A percentile compares a stretch with the other conserved stretches of the same genome.
phyloP scores from a whole-genome alignment of 2,888 invertebrate genomes.

The Protophormia terraenovae region DNA sequence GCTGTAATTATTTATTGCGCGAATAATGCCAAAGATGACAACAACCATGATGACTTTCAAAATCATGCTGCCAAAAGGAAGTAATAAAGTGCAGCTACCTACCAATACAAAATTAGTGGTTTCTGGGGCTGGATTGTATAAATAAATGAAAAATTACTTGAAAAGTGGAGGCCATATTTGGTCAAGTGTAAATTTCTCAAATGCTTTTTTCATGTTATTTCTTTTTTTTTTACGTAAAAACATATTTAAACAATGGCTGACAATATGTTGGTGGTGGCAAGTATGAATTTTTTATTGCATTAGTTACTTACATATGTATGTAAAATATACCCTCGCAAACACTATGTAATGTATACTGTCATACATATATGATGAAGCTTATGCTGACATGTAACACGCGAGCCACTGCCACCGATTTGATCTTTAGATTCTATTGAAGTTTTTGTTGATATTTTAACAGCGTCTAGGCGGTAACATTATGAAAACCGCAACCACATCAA shows the following conservation, averaged over 20 bases:
- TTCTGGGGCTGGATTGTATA: neutral
- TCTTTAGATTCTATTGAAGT: slow-evolving; percentile 61
- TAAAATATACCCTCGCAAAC: neutral
- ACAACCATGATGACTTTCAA: slow-evolving; percentile 28
- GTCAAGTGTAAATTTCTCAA: slow-evolving; percentile 52
- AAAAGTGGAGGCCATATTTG: slow-evolving; percentile 55
- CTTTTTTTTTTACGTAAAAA: too few relatives aligned
- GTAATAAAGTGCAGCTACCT: neutral
- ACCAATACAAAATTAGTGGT: slow-evolving; percentile 1
- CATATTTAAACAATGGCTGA: slow-evolving; percentile 51
- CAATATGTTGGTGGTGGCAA: slow-evolving; percentile 35
- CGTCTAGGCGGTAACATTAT: slow-evolving; percentile 62
- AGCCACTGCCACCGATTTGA: slow-evolving; percentile 68
- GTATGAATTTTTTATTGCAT: slow-evolving; percentile 3
- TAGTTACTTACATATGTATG: neutral
- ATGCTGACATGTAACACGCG: slow-evolving; percentile 79
- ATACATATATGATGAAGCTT: slow-evolving; percentile 34
- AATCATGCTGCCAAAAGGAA: slow-evolving; percentile 34
- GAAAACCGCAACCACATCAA: slow-evolving; percentile 47
- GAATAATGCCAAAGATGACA: slow-evolving; percentile 23
- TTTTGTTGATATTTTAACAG: slow-evolving; percentile 64
- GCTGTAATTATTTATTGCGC: slow-evolving; percentile 30
- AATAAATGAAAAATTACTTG: slow-evolving; percentile 13
- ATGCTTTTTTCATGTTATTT: too few relatives aligned
- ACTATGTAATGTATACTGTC: neutral